Evolutionary conservation across 2,113 vertebrate species (phyloP), one percentile per base, ranked within the genome.

Genomic region (Uropsilus gracilis): DNA sequence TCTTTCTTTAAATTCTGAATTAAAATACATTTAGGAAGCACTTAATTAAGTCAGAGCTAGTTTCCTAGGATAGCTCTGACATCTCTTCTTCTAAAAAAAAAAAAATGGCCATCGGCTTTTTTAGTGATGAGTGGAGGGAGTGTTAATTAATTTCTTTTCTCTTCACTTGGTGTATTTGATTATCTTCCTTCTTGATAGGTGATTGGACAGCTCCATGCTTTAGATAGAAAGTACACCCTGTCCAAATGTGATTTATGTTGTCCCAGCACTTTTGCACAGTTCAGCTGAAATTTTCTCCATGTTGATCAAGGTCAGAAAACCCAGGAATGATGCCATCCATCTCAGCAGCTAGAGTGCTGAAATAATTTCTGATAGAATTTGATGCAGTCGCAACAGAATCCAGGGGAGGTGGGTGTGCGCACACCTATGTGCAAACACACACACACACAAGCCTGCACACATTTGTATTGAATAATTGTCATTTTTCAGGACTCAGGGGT

Each of bases 201-300:
- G 89, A 68, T 72, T 53, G 20, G 96, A 83, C 81, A 57, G 66
- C 66, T 91, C 91, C 26, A 24, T 57, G 55, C 57, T 87, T 97
- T 93, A 83, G 96, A 95, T 80, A 94, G 95, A 94, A 98, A 91
- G 84, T 34, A 17, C 75, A 20, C 87, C 61, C 94, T 97, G 97
- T 96, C 94, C 91, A 94, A 92, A 46, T 46, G 39, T 97, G 97
- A 98, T 98, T 98, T 96, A 98, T 95, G 89, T 90, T 94, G 94
- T 96, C 87, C 87, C 46, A 75, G 91, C n/a, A 77, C 63, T 97
- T 98, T 95, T 98, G 97, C 96, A 97, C 87, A 68, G 76, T 97
- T 98, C 96, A 98, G 97, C 96, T 98, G 96, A 98, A 98, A 97
- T 97, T 94, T 94, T 97, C 53, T 96, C 97, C 61, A 53, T 97